phyloP scores from a whole-genome alignment of 2,888 invertebrate genomes.

The Philonicus albiceps region DNA sequence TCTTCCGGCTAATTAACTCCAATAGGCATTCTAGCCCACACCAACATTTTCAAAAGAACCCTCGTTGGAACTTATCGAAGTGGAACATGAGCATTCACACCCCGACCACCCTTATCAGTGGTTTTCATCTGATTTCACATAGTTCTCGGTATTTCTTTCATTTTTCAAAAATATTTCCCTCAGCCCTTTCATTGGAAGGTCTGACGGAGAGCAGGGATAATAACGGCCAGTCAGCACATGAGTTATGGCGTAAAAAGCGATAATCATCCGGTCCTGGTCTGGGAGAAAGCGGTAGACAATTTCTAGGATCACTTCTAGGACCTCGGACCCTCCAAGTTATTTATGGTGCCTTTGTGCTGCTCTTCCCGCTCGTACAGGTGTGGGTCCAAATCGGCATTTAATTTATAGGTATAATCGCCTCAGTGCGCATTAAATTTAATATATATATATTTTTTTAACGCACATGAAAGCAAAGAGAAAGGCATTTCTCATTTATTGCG shows the following conservation, averaged over 20 bases:
- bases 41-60: neutral
- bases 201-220: neutral
- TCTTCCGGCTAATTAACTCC: constrained; percentile 38
- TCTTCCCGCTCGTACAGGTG: constrained; percentile 2
- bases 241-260: constrained; percentile 26
- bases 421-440: constrained; percentile 2
- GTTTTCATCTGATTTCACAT: constrained; percentile 20
- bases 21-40: neutral
- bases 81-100: constrained; percentile 39
- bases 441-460: neutral
- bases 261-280: neutral
- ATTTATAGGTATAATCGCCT: constrained; percentile 39
- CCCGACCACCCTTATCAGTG: constrained; percentile 25
- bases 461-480: neutral
- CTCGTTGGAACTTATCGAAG: neutral
- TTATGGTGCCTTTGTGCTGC: constrained; percentile 9
- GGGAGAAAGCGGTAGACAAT: neutral
- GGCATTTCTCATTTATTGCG: neutral
- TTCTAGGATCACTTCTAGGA: constrained; percentile 7
- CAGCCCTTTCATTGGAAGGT: constrained; percentile 18
- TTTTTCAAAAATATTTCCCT: neutral
- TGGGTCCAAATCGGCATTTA: neutral
- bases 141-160: neutral
- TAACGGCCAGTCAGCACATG: constrained; percentile 16
- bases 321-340: constrained; percentile 12